Evolutionary conservation across 1,140 invertebrate genomes (phyloP).

Genomic region (Spodoptera frugiperda): DNA sequence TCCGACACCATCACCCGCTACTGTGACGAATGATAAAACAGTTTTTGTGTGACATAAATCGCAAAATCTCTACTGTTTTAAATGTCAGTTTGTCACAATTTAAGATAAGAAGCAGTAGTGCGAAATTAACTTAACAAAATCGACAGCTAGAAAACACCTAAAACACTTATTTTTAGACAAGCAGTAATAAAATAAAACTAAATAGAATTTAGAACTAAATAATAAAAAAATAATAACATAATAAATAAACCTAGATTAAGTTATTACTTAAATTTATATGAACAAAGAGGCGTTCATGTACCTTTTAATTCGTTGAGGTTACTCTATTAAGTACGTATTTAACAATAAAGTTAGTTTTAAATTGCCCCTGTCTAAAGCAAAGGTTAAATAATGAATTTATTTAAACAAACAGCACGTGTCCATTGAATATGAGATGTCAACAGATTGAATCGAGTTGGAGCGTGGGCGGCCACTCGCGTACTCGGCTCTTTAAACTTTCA

Average conservation of each 20-base stretch:
- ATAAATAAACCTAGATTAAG: too few species aligned
- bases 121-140: constrained; percentile 1
- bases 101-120: neutral
- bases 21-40: neutral
- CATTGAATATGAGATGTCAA: constrained; percentile 74
- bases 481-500: constrained; percentile 48
- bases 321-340: constrained; percentile 26
- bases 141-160: constrained; percentile 23
- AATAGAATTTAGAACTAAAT: too few species aligned
- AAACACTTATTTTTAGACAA: too few species aligned
- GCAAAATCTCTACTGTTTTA: constrained; percentile 26
- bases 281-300: constrained; percentile 4
- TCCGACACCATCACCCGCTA: constrained; percentile 20
- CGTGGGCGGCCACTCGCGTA: constrained; percentile 52
- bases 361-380: constrained; percentile 29
- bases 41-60: neutral
- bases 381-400: constrained; percentile 71
- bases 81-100: neutral
- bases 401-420: constrained; percentile 68
- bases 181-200: too few species aligned
- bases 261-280: too few species aligned
- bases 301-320: constrained; percentile 1
- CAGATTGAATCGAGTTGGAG: constrained; percentile 59
- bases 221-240: too few species aligned
- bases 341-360: constrained; percentile 42